Conservation (phyloP, 2,888 invertebrate species). For the Axea sp. region DNA sequence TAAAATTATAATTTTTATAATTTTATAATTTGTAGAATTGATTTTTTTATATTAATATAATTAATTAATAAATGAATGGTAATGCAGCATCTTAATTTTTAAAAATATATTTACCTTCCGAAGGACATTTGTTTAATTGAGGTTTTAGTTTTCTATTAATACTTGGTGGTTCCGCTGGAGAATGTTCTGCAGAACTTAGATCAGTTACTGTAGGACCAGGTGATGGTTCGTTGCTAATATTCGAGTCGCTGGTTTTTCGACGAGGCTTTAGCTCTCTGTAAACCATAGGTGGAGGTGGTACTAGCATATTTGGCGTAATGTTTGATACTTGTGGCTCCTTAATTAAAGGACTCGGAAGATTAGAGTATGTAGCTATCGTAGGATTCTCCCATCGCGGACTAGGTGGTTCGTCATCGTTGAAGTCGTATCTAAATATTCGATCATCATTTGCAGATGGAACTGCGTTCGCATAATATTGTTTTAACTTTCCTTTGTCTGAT, state of each 20-base stretch:
- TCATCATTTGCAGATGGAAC: conserved; percentile 81
- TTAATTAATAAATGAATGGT: too few relatives aligned
- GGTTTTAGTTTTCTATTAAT: conserved; percentile 92
- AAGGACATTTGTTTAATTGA: conserved; percentile 71
- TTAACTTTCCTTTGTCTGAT: conserved; percentile 70
- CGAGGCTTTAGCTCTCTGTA: conserved; percentile 83
- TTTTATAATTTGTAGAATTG: too few relatives aligned
- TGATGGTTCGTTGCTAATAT: conserved; percentile 79
- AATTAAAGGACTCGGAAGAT: conserved; percentile 81
- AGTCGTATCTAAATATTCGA: conserved; percentile 83
- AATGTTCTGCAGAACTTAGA: conserved; percentile 74
- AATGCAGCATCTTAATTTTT: too few relatives aligned
- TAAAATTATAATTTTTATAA: too few relatives aligned
- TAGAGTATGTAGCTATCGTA: conserved; percentile 81
- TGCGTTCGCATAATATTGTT: conserved; percentile 84
- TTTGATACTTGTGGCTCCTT: conserved; percentile 71
- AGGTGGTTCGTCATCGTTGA: conserved; percentile 76
- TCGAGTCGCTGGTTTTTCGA: conserved; percentile 77
- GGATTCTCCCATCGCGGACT: conserved; percentile 80
- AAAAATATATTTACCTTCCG: conserved; percentile 74
- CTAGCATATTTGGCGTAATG: conserved; percentile 77
- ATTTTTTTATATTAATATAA: too few relatives aligned
- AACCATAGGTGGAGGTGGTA: conserved; percentile 82
- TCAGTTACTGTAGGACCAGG: conserved; percentile 74
- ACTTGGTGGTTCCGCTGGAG: conserved; percentile 83